phyloP scores from a whole-genome alignment of 2,888 invertebrate species.

The Leistus spinibarbis region DNA sequence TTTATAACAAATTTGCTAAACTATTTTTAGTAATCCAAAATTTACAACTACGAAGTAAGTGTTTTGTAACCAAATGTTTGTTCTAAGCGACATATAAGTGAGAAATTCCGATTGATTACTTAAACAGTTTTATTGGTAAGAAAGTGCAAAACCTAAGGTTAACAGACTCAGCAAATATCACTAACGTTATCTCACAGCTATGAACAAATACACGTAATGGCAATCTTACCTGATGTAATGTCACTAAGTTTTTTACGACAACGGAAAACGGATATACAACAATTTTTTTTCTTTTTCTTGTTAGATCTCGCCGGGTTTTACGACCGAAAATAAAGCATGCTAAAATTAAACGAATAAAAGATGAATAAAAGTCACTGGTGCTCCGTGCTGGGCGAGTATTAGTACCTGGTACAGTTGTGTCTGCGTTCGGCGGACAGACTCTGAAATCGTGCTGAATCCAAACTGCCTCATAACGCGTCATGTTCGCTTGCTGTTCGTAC shows the following conservation, averaged over 20 bases:
- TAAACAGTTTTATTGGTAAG: neutral
- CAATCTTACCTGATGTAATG: neutral
- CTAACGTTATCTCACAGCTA: neutral
- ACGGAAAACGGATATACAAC: conserved; percentile 12
- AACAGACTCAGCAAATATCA: neutral
- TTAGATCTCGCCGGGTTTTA: conserved; percentile 25
- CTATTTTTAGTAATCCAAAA: too few relatives aligned
- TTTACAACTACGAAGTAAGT: too few relatives aligned
- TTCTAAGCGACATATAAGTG: too few relatives aligned
- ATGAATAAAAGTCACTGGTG: conserved; percentile 33
- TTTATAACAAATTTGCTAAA: too few relatives aligned
- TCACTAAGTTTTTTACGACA: neutral
- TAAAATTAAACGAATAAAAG: conserved; percentile 43
- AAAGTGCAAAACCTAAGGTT: neutral
- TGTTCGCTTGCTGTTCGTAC: neutral
- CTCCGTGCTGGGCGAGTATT: neutral
- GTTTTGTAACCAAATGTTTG: too few relatives aligned
- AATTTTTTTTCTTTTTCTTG: conserved; percentile 34
- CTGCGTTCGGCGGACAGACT: neutral
- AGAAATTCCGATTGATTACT: neutral
- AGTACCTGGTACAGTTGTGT: neutral
- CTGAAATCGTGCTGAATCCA: conserved; percentile 17
- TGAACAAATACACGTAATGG: neutral
- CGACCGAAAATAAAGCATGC: conserved; percentile 41
- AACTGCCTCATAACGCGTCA: conserved; percentile 29